phyloP scores from a whole-genome alignment of 2,797 vertebrate genomes.

The Parotocinclus haroldoi region DNA sequence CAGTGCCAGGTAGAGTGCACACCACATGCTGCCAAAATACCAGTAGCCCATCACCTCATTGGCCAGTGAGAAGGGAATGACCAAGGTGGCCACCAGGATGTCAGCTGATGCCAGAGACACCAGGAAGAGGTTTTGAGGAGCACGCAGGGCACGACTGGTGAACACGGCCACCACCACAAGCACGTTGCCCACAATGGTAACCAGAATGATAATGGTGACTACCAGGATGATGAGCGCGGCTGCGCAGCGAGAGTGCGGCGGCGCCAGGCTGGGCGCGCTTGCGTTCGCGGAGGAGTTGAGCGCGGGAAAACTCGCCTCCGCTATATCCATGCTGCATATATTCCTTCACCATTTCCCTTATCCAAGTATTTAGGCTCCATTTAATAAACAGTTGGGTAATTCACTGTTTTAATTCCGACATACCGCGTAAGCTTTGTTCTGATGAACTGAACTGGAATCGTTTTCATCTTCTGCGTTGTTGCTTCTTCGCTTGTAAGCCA shows the following conservation, averaged over 20 bases:
- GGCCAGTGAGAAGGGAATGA: constrained; percentile 87
- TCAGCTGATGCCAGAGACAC: constrained; percentile 87
- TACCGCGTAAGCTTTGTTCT: no score
- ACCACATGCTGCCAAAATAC: constrained; percentile 86
- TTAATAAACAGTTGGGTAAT: no score
- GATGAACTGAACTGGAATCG: no score
- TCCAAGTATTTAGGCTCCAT: constrained; percentile 8
- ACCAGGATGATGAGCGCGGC: constrained; percentile 78
- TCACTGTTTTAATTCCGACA: constrained; percentile 3
- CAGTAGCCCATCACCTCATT: constrained; percentile 92
- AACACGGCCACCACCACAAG: constrained; percentile 84
- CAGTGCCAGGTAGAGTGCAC: constrained; percentile 84
- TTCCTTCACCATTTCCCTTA: constrained; percentile 52
- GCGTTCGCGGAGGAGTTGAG: constrained; percentile 65
- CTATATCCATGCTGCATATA: constrained; percentile 67
- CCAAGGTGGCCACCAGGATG: constrained; percentile 85
- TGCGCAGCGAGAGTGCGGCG: constrained; percentile 62
- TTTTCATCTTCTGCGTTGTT: background rate
- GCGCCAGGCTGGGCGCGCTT: constrained; percentile 43
- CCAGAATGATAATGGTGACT: constrained; percentile 71
- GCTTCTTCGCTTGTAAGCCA: background rate
- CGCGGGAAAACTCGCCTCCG: constrained; percentile 40
- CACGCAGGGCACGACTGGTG: constrained; percentile 82
- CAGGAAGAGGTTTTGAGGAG: constrained; percentile 88
- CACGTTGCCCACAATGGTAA: constrained; percentile 81